These are phyloP conservation scores for Thysanoteuthis rhombus DNA, from an alignment of 2,888 invertebrate species.

Conservation along the genomic window DNA sequence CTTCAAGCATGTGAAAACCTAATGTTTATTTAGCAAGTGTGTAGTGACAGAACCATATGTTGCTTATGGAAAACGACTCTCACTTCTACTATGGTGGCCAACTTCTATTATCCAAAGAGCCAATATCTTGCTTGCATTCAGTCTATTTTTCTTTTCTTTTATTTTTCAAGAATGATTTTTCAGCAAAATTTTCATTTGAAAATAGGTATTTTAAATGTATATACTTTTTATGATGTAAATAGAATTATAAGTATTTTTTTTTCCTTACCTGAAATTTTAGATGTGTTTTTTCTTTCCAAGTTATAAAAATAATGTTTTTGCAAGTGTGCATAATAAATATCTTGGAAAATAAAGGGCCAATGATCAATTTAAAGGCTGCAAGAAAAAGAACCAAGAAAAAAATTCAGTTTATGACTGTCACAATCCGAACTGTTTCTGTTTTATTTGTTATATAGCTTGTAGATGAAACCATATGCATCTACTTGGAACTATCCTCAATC, in stretches of 20 bases:
- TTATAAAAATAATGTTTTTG: neutral
- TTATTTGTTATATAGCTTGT: neutral
- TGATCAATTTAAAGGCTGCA: neutral
- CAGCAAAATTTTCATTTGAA: neutral
- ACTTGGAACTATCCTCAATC: no score
- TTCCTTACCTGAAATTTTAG: neutral
- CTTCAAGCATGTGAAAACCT: conserved; percentile 1
- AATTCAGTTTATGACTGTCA: neutral
- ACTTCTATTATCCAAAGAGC: neutral
- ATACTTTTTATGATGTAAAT: no score
- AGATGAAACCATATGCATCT: neutral
- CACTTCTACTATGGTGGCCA: neutral
- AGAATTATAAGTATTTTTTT: neutral
- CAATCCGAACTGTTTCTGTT: neutral
- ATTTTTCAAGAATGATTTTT: no score
- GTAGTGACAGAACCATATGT: neutral
- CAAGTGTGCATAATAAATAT: neutral
- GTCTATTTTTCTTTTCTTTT: neutral
- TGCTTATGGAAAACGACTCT: neutral
- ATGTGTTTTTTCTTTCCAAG: neutral
- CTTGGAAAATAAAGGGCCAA: neutral
- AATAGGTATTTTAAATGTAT: neutral
- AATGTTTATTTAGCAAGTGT: neutral
- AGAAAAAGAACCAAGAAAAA: neutral
- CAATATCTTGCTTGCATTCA: neutral